A percentile compares a stretch with the other conserved stretches of the same genome.
Evolutionary conservation across 1,140 invertebrate genomes (phyloP).

Genomic region (Centruroides vittatus): DNA sequence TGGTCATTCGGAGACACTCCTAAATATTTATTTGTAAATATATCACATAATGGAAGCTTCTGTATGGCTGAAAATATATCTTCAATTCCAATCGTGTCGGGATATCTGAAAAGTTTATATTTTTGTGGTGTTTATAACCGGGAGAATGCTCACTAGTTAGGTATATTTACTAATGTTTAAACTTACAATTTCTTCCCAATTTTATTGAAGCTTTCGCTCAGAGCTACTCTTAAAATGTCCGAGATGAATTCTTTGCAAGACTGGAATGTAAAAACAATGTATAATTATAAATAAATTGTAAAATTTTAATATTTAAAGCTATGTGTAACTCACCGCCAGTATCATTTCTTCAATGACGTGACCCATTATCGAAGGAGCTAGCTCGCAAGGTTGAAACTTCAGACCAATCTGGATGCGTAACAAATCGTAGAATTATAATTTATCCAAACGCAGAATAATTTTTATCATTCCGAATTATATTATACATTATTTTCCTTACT

Average conservation of each 20-base stretch:
- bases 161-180: background rate
- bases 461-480: no score
- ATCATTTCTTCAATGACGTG: constrained; percentile 12
- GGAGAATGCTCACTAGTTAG: no score
- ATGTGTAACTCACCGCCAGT: constrained; percentile 4
- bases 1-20: background rate
- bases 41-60: constrained; percentile 13
- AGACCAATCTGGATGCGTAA: constrained; percentile 1
- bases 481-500: background rate
- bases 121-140: background rate
- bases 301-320: background rate
- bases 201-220: constrained; percentile 11
- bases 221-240: constrained; percentile 2
- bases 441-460: no score
- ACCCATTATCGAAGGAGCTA: background rate
- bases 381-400: constrained; percentile 3
- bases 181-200: constrained; percentile 14
- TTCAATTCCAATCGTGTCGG: constrained; percentile 7
- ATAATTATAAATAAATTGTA: background rate
- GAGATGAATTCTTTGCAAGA: constrained; percentile 4
- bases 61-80: constrained; percentile 15
- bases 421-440: background rate
- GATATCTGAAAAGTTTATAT: constrained; percentile 6
- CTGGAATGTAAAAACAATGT: background rate
- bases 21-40: constrained; percentile 15